Evolutionary conservation across 1,140 invertebrate genomes (phyloP).

Genomic region (Andrena cerasifolii): DNA sequence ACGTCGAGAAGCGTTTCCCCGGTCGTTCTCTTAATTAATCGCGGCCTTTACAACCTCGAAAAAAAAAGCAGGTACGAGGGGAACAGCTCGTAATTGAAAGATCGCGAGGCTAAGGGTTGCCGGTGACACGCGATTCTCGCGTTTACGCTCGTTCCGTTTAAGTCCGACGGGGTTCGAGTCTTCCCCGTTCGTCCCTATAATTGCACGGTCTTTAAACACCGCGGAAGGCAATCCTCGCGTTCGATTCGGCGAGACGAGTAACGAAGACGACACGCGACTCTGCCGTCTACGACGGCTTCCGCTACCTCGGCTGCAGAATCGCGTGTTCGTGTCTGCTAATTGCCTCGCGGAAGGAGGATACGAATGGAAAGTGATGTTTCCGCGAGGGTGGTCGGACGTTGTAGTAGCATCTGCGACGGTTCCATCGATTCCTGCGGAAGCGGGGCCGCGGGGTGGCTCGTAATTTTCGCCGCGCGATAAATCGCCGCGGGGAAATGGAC

Average conservation of each 20-base stretch:
- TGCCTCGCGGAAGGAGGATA: background rate
- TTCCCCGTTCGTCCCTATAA: background rate
- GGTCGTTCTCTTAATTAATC: conserved; percentile 52
- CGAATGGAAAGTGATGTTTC: conserved; percentile 4
- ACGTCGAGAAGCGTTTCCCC: background rate
- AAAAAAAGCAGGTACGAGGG: too few species aligned
- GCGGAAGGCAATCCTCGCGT: background rate
- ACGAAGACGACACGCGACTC: conserved; percentile 20
- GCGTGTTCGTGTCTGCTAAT: conserved; percentile 36
- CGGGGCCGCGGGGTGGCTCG: background rate
- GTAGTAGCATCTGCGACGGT: background rate
- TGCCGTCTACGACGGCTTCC: background rate
- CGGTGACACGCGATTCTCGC: conserved; percentile 58
- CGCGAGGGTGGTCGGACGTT: background rate
- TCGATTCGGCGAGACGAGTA: background rate
- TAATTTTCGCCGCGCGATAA: conserved; percentile 10
- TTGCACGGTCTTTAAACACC: background rate
- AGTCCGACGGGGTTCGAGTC: background rate
- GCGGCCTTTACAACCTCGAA: conserved; percentile 16
- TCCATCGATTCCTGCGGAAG: background rate
- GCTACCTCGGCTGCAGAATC: conserved; percentile 30
- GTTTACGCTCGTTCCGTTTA: conserved; percentile 37
- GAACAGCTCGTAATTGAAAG: conserved; percentile 65
- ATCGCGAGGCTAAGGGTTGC: conserved; percentile 9
- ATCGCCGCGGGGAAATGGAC: conserved; percentile 10